Conservation (phyloP, 2,888 invertebrate species). For the Agrochola circellaris region DNA sequence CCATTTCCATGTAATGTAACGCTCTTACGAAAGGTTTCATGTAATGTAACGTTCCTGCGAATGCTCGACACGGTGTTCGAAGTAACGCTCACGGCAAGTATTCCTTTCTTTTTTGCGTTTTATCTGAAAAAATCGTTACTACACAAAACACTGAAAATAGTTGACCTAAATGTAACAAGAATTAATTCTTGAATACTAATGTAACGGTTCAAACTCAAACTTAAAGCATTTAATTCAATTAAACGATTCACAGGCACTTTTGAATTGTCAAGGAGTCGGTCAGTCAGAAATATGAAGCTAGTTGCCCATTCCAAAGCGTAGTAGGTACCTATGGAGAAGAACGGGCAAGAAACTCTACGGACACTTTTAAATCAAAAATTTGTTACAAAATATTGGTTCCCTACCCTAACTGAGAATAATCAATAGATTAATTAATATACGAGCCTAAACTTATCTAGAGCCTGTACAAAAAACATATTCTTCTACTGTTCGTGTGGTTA, state of each 20-base stretch:
- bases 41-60: background rate
- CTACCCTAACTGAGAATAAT: conserved; percentile 20
- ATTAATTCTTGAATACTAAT: conserved; percentile 29
- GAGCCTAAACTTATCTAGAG: background rate
- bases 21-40: background rate
- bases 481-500: too few relatives aligned
- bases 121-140: too few relatives aligned
- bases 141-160: background rate
- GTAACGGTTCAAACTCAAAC: background rate
- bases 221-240: too few relatives aligned
- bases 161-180: background rate
- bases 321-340: too few relatives aligned
- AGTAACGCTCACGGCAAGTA: background rate
- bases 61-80: background rate
- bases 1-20: background rate
- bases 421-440: conserved; percentile 36
- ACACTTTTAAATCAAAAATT: too few relatives aligned
- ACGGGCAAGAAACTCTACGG: too few relatives aligned
- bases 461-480: too few relatives aligned
- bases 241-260: too few relatives aligned
- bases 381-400: too few relatives aligned
- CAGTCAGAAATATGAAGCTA: too few relatives aligned
- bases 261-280: too few relatives aligned
- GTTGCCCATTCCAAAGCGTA: too few relatives aligned
- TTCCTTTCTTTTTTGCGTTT: background rate